Percentiles rank a stretch among this genome's conserved stretches.
phyloP scores from a whole-genome alignment of 2,797 vertebrate genomes.

The Acanthiza pusilla region DNA sequence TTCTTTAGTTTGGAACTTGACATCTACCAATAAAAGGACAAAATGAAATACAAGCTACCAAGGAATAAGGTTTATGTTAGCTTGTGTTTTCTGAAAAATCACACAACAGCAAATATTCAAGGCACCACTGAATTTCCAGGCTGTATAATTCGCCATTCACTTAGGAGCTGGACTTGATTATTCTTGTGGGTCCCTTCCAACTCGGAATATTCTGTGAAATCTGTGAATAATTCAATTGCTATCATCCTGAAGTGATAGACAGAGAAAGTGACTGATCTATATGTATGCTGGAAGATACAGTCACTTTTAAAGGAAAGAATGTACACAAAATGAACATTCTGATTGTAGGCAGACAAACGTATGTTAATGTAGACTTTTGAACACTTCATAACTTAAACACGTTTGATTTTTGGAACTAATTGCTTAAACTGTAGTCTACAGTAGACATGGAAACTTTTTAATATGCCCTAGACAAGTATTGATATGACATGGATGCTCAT shows the following conservation, averaged over 20 bases:
- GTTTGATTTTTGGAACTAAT: background rate
- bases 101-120: background rate
- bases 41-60: background rate
- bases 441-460: background rate
- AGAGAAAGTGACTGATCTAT: background rate
- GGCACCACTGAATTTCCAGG: background rate
- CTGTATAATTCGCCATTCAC: background rate
- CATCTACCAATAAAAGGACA: constrained; percentile 17
- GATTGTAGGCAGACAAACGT: background rate
- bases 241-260: background rate
- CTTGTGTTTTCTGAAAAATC: constrained; percentile 12
- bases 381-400: background rate
- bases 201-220: background rate
- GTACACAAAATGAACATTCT: background rate
- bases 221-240: background rate
- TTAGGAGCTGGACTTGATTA: background rate
- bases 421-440: background rate
- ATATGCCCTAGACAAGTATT: background rate
- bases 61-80: background rate
- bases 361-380: background rate
- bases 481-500: background rate
- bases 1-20: constrained; percentile 25
- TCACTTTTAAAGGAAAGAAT: background rate
- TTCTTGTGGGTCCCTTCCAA: background rate
- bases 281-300: background rate